Evolutionary conservation across 92 coral and sea anemone genomes (phyloP).

Genomic region (Meandrina meandrites): DNA sequence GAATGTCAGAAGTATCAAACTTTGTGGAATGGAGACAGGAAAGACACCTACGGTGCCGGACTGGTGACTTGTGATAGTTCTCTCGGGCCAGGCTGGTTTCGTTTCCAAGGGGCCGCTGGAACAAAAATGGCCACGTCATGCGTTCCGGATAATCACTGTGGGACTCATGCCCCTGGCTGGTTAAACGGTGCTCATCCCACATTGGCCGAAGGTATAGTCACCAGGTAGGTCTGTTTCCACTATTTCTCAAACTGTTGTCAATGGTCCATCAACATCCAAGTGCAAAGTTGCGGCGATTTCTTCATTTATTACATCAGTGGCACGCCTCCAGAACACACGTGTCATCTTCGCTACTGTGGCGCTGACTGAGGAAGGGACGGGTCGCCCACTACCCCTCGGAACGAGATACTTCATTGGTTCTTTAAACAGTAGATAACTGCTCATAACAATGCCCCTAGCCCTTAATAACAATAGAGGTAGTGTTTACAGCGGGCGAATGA

Average conservation of each 20-base stretch:
- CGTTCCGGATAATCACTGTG: background rate
- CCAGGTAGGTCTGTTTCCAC: slow-evolving; percentile 24
- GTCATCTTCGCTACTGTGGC: slow-evolving; percentile 24
- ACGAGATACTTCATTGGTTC: no score
- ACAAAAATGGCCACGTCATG: slow-evolving; percentile 14
- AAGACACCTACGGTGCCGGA: background rate
- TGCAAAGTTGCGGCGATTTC: slow-evolving; percentile 24
- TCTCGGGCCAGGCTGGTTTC: slow-evolving; percentile 18
- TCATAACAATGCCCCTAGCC: no score
- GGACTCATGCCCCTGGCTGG: slow-evolving; percentile 38
- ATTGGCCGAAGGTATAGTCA: slow-evolving; percentile 8
- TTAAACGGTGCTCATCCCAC: slow-evolving; percentile 40
- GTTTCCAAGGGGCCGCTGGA: slow-evolving; percentile 40
- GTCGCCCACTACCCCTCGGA: no score
- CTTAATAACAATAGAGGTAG: no score
- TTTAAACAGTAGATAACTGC: no score
- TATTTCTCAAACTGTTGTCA: slow-evolving; percentile 18
- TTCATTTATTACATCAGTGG: slow-evolving; percentile 21
- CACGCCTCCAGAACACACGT: slow-evolving; percentile 1
- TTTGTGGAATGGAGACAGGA: background rate
- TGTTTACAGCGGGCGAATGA: no score
- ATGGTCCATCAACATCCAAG: slow-evolving; percentile 27
- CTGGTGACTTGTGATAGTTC: background rate
- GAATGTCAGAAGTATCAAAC: slow-evolving; percentile 13
- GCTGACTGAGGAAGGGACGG: background rate